phyloP scores from a whole-genome alignment of 1,140 invertebrate species.

The Temnothorax nylanderi region DNA sequence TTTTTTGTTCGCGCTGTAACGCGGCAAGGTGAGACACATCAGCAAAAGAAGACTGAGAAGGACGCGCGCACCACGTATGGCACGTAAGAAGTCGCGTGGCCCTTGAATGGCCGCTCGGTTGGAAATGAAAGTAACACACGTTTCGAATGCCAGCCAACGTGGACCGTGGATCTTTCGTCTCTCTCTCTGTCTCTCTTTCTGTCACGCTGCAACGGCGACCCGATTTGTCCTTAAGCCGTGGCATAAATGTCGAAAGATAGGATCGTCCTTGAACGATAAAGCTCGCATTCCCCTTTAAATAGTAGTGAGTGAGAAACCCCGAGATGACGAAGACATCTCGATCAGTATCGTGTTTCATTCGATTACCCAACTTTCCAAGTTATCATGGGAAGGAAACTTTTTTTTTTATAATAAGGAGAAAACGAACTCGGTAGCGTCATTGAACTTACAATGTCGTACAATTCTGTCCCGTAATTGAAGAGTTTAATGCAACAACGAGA shows the following conservation, averaged over 20 bases:
- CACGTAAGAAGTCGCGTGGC: constrained; percentile 49
- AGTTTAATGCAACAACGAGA: not conserved
- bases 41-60: constrained; percentile 59
- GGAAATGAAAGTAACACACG: constrained; percentile 76
- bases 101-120: constrained; percentile 71
- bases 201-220: constrained; percentile 18
- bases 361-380: constrained; percentile 22
- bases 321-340: not conserved
- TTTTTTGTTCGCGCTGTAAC: not conserved
- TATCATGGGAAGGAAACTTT: not conserved
- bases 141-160: constrained; percentile 63
- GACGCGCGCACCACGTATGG: not conserved
- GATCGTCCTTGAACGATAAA: constrained; percentile 77
- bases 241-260: constrained; percentile 67
- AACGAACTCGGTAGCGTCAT: not conserved
- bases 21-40: constrained; percentile 45
- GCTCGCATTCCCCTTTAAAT: constrained; percentile 69
- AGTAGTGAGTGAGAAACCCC: not conserved
- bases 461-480: not conserved
- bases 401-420: constrained; percentile 8
- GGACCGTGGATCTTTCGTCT: constrained; percentile 39
- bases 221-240: constrained; percentile 71
- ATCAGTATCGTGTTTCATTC: not conserved
- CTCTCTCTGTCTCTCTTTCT: constrained; percentile 20
- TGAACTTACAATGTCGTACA: not conserved